Conservation (phyloP, 1,140 invertebrate genomes). For the Saccostrea echinata region DNA sequence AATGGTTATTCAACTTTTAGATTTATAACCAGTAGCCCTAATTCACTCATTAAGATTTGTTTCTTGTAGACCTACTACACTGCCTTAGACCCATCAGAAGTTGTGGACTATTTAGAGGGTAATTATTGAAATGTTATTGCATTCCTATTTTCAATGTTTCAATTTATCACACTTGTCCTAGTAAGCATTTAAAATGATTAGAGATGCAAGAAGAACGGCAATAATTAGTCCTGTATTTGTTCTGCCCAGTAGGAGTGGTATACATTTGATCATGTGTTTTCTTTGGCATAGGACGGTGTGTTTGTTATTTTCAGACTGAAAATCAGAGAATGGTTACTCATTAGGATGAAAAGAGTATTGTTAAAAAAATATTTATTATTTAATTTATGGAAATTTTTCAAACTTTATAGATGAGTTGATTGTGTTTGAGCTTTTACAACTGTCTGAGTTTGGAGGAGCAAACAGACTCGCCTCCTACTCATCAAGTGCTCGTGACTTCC, state of each 20-base stretch:
- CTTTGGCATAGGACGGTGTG: neutral
- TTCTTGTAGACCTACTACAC: slow-evolving; percentile 75
- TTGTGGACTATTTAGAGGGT: slow-evolving; percentile 76
- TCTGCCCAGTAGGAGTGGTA: too few species aligned
- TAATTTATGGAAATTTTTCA: neutral
- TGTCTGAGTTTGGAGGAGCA: slow-evolving; percentile 73
- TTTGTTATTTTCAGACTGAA: neutral
- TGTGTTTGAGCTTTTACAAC: slow-evolving; percentile 75
- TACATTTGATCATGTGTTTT: neutral
- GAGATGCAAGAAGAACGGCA: too few species aligned
- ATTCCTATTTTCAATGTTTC: too few species aligned
- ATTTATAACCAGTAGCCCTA: too few species aligned
- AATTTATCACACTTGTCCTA: too few species aligned
- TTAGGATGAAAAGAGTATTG: too few species aligned
- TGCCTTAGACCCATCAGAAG: slow-evolving; percentile 73
- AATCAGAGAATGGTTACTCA: too few species aligned
- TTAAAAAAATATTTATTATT: neutral
- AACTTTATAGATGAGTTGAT: slow-evolving; percentile 74
- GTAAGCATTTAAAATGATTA: too few species aligned
- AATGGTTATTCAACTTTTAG: too few species aligned
- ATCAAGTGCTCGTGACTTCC: slow-evolving; percentile 75
- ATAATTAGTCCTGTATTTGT: too few species aligned
- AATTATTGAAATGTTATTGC: slow-evolving; percentile 21
- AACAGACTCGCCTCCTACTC: slow-evolving; percentile 74
- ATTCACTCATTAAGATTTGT: slow-evolving; percentile 40